Conservation (phyloP, 2,797 vertebrate genomes). For the Oceanodroma leucorhoa region DNA sequence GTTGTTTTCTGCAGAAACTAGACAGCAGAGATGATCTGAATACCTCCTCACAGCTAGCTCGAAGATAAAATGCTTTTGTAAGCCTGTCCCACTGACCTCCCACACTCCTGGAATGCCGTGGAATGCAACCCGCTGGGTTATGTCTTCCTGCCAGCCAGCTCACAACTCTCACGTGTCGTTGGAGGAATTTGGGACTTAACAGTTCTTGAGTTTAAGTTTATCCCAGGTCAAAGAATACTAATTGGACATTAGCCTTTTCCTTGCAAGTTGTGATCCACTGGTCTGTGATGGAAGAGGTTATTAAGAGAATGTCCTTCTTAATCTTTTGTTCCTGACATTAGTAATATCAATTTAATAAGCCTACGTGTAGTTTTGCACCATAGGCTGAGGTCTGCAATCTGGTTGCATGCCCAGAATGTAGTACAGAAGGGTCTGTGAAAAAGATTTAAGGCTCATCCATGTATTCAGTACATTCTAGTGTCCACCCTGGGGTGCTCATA, state of each 20-base stretch:
- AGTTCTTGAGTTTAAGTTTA: slow-evolving; percentile 15
- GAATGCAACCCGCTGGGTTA: background rate
- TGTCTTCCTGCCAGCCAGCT: background rate
- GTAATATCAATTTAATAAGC: background rate
- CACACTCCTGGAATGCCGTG: background rate
- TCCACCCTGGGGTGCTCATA: background rate
- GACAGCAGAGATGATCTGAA: background rate
- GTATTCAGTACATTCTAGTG: background rate
- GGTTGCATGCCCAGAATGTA: background rate
- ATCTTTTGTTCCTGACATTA: slow-evolving; percentile 8
- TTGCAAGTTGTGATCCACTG: background rate
- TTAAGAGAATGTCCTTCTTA: slow-evolving; percentile 13
- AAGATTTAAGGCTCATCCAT: background rate
- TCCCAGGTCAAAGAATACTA: slow-evolving; percentile 39
- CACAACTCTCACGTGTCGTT: background rate
- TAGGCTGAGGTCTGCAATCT: background rate
- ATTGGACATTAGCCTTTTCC: slow-evolving; percentile 40
- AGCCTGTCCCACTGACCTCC: background rate
- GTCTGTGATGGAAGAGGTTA: slow-evolving; percentile 24
- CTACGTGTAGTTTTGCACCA: background rate
- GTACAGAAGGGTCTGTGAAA: background rate
- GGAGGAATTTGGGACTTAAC: background rate
- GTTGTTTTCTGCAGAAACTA: background rate
- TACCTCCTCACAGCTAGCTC: background rate
- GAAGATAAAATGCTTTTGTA: slow-evolving; percentile 32